Base-by-base conservation (phyloP, 2,797 vertebrate species). In the Ciconia nigra region DNA sequence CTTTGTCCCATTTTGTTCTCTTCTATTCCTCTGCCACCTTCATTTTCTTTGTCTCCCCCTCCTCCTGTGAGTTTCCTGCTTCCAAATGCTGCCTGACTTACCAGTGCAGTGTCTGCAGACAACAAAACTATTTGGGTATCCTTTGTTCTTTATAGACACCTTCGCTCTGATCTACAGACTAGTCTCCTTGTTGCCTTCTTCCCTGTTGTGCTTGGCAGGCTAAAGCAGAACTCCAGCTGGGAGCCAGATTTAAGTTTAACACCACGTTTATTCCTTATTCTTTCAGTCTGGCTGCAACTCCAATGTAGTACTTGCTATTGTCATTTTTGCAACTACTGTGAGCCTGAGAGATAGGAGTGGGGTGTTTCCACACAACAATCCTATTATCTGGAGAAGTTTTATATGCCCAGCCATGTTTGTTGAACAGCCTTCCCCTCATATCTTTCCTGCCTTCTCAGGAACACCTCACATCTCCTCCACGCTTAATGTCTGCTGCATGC, bases 81-180 rank as follows among this genome's bases (percentile, higher is more conserved):
- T 69, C 57, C 61, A 78, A 69, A 89, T 67, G 59, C 72, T 74
- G 55, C 76, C 82, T 81, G 79, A 78, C 61, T 84, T 89, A 94
- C 41, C 89, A 94, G 67, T 31, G 63, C 77, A n/a, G 42, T 33
- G 63, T 89, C 93, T 94, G 87, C 67, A 84, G 86, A 84, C 80
- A 81, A 20, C 58, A 79, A 58, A 76, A 51, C 54, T 92, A 19
- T 93, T 92, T 89, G 66, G 81, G 58, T 82, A 87, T 84, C 41
- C 62, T 96, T 97, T 96, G 84, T 93, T 96, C 92, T 86, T 93
- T 91, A 82, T 79, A 91, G 91, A 92, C 70, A 94, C 70, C 80
- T 89, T 24, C 2, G 3, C 82, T 96, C 66, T 96, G 76, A 96
- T 91, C 89, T 93, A 49, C 79, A 92, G 69, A 78, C 67, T 79